These are phyloP conservation scores for Apocrypta bakeri DNA, from an alignment of 1,140 invertebrate species.

Conservation along the genomic window DNA sequence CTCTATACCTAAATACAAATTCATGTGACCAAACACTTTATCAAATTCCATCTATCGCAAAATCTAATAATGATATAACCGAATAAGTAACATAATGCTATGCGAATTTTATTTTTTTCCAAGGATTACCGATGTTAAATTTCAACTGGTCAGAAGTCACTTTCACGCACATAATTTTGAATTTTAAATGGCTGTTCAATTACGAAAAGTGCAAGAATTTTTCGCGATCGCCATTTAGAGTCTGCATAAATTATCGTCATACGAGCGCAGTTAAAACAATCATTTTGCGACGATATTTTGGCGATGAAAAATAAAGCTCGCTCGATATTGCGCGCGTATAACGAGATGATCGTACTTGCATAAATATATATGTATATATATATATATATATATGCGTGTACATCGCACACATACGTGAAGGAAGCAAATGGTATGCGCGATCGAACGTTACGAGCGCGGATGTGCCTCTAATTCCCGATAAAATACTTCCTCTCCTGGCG, in stretches of 20 bases:
- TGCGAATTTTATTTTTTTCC: too few species aligned
- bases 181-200: conserved; percentile 18
- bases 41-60: conserved; percentile 44
- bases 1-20: too few species aligned
- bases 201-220: conserved; percentile 5
- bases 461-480: conserved; percentile 12
- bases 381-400: not conserved
- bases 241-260: not conserved
- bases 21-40: conserved; percentile 13
- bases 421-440: conserved; percentile 19
- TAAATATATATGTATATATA: too few species aligned
- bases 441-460: not conserved
- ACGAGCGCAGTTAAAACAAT: not conserved
- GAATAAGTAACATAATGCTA: too few species aligned
- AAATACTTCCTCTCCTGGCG: not conserved
- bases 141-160: not conserved
- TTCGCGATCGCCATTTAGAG: not conserved
- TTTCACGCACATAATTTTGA: not conserved
- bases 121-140: not conserved
- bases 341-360: too few species aligned
- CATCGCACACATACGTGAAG: not conserved
- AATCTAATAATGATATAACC: too few species aligned
- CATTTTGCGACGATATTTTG: not conserved
- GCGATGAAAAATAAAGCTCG: too few species aligned
- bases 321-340: too few species aligned